Conservation (phyloP, 2,888 invertebrate species). For the Phlogophora meticulosa region DNA sequence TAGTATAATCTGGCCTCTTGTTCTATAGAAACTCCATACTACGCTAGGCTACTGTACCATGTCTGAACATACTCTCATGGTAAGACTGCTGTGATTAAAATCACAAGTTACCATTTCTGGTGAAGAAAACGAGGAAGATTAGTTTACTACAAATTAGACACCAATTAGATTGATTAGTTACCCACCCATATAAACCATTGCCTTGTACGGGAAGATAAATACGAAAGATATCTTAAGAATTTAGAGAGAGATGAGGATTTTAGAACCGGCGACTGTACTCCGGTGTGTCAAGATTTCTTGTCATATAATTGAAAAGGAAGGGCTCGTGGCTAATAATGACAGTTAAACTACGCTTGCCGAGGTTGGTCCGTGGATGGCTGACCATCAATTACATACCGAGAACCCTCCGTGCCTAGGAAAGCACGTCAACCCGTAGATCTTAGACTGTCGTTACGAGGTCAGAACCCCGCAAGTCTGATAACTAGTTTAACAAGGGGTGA, state of each 20-base stretch:
- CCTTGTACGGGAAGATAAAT: conserved; percentile 40
- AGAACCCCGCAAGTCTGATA: no score
- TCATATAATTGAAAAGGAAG: conserved; percentile 4
- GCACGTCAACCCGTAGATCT: no score
- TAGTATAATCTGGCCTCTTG: no score
- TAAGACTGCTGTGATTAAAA: conserved; percentile 42
- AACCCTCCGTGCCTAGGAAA: no score
- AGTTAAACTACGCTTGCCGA: no score
- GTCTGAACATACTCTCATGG: conserved; percentile 58
- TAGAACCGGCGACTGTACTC: conserved; percentile 19
- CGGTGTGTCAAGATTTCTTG: conserved; percentile 18
- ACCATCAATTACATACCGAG: no score
- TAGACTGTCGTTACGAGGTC: no score
- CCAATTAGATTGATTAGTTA: conserved; percentile 42
- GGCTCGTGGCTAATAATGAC: no score
- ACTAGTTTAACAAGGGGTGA: no score
- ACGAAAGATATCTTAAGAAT: conserved; percentile 37
- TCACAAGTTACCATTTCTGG: conserved; percentile 32
- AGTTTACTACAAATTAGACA: conserved; percentile 40
- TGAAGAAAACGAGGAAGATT: conserved; percentile 46
- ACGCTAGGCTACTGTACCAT: not conserved
- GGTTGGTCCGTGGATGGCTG: no score
- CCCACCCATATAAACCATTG: conserved; percentile 19
- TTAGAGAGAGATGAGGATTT: conserved; percentile 42
- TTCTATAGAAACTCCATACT: no score